Evolutionary conservation across 2,797 vertebrate species (phyloP).

Genomic region (Crypturellus tataupa): DNA sequence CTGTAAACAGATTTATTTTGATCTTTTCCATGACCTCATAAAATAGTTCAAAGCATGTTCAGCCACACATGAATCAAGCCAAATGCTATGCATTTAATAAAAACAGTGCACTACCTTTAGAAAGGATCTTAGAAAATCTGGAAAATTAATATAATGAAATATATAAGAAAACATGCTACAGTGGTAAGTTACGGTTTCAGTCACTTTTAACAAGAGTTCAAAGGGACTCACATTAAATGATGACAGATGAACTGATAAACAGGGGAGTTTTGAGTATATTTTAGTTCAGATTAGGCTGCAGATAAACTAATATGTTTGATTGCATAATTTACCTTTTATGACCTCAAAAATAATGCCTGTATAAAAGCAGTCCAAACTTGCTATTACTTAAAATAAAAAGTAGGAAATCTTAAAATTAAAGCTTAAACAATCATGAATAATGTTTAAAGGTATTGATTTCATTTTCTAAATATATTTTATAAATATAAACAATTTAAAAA

Average conservation of each 20-base stretch:
- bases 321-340: background rate
- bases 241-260: background rate
- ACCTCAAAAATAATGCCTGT: too few relatives aligned
- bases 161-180: background rate
- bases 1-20: background rate
- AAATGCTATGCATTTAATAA: background rate
- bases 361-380: too few relatives aligned
- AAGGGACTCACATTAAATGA: background rate
- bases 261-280: background rate
- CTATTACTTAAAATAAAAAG: too few relatives aligned
- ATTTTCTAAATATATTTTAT: too few relatives aligned
- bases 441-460: too few relatives aligned
- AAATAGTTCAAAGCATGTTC: background rate
- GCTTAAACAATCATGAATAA: too few relatives aligned
- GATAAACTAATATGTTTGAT: background rate
- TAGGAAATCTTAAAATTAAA: too few relatives aligned
- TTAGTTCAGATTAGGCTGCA: background rate
- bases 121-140: background rate
- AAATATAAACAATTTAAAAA: too few relatives aligned
- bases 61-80: background rate
- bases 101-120: accelerated
- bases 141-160: background rate
- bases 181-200: background rate
- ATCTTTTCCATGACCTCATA: background rate
- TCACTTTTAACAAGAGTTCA: background rate